Evolutionary conservation across 2,888 invertebrate species (phyloP), one percentile per base, ranked within the genome.

Genomic region (Himalopsyche anomala): DNA sequence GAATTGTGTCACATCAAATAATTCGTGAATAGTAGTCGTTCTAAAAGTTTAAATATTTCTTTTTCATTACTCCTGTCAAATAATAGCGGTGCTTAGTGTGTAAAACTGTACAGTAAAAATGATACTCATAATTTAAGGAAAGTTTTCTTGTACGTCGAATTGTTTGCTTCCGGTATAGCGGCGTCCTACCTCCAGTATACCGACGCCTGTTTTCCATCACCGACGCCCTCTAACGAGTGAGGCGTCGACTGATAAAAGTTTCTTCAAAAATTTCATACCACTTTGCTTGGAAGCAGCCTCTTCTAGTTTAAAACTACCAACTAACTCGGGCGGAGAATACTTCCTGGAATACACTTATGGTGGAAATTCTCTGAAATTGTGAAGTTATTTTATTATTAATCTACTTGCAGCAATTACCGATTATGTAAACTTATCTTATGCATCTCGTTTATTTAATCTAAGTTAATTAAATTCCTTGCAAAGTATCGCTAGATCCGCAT

Each of bases 171-270:
- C 12, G 69, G 9, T 9, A 11, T 51, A 8, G 69, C 5, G 69
- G 8, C 19, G 15, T 36, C 74, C 12, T 36, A 74, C 74, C 74
- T 74, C 74, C 2, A 36, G 38, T 36, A 15, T 15, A 74, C 74
- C 74, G 74, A 74, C 74, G 74, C 69, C 69, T 69, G 69, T 69
- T 69, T 69, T 69, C 69, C 69, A 69, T 69, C 69, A 36, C 69
- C 19, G 28, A 5, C 69, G 69, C 74, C 74, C 36, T 36, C 38
- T 74, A 74, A 74, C 74, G 74, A 74, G 38, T 36, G 38, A 74
- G 74, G 74, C 74, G 74, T 36, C 74, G 36, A 12, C 74, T 74
- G 74, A 36, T 74, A 74, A 74, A 74, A 74, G 38, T 74, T 74
- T 74, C 74, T 74, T 74, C 74, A 38, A 74, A 74, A 74, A 74